These are phyloP conservation scores for Danaus melanippus DNA, from an alignment of 1,140 invertebrate species.

Conservation along the genomic window DNA sequence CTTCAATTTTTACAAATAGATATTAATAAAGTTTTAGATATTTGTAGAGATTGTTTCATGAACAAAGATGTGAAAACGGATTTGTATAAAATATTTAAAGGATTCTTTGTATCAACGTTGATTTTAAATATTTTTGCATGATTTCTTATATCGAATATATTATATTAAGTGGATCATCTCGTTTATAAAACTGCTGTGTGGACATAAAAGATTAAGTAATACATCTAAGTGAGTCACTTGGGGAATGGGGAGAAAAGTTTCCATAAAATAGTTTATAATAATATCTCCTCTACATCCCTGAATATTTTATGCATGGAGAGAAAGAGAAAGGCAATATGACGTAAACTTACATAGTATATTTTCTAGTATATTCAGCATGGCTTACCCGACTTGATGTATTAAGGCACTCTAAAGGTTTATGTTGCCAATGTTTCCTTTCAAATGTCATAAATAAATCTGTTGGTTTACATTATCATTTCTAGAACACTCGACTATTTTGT, in stretches of 20 bases:
- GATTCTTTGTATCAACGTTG: too few relatives aligned
- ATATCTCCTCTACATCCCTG: constrained; percentile 34
- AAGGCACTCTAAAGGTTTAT: constrained; percentile 21
- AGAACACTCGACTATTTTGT: too few relatives aligned
- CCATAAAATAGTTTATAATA: constrained; percentile 44
- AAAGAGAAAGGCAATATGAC: constrained; percentile 24
- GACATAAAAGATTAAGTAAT: constrained; percentile 24
- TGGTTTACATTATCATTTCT: too few relatives aligned
- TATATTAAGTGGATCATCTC: too few relatives aligned
- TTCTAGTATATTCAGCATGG: constrained; percentile 20
- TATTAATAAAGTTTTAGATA: too few relatives aligned
- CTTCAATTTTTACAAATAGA: too few relatives aligned
- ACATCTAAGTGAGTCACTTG: constrained; percentile 23
- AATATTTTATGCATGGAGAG: constrained; percentile 42
- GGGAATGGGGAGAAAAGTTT: constrained; percentile 31
- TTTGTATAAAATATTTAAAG: too few relatives aligned
- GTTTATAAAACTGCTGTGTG: too few relatives aligned
- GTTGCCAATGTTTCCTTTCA: constrained; percentile 13
- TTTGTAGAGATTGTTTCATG: too few relatives aligned
- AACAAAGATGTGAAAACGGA: too few relatives aligned
- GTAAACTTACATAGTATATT: constrained; percentile 6
- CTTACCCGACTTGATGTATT: constrained; percentile 22
- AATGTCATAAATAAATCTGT: constrained; percentile 7
- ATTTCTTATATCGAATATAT: too few relatives aligned
- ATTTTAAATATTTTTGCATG: too few relatives aligned